Evolutionary conservation across 2,888 invertebrate species (phyloP), one percentile per base, ranked within the genome.

Genomic region (Drosophila greeni): DNA sequence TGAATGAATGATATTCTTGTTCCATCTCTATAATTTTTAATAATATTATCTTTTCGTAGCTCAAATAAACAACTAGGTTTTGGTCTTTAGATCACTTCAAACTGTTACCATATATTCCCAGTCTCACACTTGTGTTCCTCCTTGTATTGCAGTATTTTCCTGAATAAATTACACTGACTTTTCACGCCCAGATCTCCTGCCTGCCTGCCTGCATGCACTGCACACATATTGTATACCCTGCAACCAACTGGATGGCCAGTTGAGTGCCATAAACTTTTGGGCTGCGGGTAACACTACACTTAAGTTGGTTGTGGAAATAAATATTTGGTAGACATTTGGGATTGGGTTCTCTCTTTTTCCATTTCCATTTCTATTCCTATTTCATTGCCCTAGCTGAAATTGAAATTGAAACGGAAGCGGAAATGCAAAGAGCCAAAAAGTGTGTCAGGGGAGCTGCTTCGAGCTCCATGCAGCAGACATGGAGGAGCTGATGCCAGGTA

Each of bases 251-350:
- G 36, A 66, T 39, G 29, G 61, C 36, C 59, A 61, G 37, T 66
- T 62, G 80, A 74, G 83, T 71, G 70, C 74, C 52, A 82, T 79
- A 84, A 84, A 84, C 77, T 69, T 53, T 78, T 56, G 72, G 53
- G 59, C 65, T 57, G 53, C 62, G 65, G 31, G 18, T 60, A 68
- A 66, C 79, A 82, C 75, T 73, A 68, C 76, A 82, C 77, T 82
- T 80, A 80, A 82, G 83, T 74, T 72, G 80, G 83, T 74, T 72
- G 80, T 67, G 81, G 47, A 79, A 80, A 82, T 79, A 79, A 79
- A 79, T 84, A 79, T 79, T 79, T 79, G 85, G 81, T 84, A 82
- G 85, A 72, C 85, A 66, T 80, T 72, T 70, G 79, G 79, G 79
- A 79, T 82, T 79, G 76, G 55, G 76, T n/a, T n/a, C 70, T 31